Evolutionary conservation across 37 sponge, comb jelly and placozoan genomes (phyloP), one percentile per base, ranked within the genome.

Genomic region (Halisarca cf. caerulea): DNA sequence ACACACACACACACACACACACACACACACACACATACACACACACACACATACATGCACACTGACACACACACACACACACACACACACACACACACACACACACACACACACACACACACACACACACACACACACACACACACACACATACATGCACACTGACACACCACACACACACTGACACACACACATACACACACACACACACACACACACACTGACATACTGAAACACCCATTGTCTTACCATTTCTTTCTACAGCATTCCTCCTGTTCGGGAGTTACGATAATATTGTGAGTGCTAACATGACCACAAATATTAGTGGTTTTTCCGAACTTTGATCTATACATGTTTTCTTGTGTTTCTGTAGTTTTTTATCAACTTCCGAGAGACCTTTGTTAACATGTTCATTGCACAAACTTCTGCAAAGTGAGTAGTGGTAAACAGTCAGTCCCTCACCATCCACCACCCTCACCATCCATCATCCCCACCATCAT

Each of bases 381-480:
- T 6, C 7, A 32, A 71, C 20, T 87, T 90, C 36, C 37, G 73
- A 30, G 66, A 60, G 60, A 39, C 86, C 25, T 91, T 90, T 64
- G 85, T 96, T 47, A 96, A 91, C 53, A 82, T 96, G 72, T 96
- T 93, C 85, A 88, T 96, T 34, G 60, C 84, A 0, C 58, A 77
- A 5, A 96, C 96, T 7, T 90, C 94, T 71, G 91, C 96, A 35
- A 96, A 96, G 95, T 94, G 34, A 85, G 95, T 81, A 3, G 23
- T 25, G n/a, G n/a, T n/a, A n/a, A n/a, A n/a, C n/a, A n/a, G n/a
- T n/a, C n/a, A n/a, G n/a, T n/a, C n/a, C n/a, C n/a, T n/a, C n/a
- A n/a, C n/a, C n/a, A n/a, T n/a, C n/a, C n/a, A n/a, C n/a, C n/a
- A n/a, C n/a, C n/a, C n/a, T n/a, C n/a, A n/a, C n/a, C n/a, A n/a